Conservation (phyloP, 2,113 vertebrate species). For the Pithys albifrons region DNA sequence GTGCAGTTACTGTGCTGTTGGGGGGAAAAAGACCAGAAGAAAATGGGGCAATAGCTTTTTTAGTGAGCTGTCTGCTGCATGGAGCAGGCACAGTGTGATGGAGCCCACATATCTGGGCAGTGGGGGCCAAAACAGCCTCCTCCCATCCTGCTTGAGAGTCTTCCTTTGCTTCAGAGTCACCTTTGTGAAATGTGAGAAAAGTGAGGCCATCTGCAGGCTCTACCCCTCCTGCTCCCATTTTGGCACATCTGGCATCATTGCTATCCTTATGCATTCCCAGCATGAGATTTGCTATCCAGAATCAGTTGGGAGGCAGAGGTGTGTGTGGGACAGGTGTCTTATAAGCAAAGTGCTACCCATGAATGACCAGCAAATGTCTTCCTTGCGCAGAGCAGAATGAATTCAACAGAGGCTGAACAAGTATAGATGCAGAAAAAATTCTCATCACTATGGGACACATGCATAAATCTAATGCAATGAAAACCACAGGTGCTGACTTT, state of each 20-base stretch:
- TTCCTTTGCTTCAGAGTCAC: not conserved
- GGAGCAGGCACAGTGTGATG: accelerated
- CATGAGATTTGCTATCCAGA: not conserved
- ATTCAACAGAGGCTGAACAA: not conserved
- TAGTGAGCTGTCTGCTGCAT: not conserved
- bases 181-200: not conserved
- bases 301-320: not conserved
- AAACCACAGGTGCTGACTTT: not conserved
- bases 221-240: not conserved
- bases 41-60: not conserved
- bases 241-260: not conserved
- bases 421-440: not conserved
- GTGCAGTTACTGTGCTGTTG: not conserved
- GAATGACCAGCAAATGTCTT: not conserved
- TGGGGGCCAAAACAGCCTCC: not conserved
- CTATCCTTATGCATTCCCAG: accelerated
- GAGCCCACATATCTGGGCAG: not conserved
- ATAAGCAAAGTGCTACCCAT: not conserved
- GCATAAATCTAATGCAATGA: not conserved
- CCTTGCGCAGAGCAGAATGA: not conserved
- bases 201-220: not conserved
- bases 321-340: not conserved
- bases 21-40: not conserved
- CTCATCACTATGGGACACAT: not conserved
- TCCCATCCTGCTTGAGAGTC: not conserved